Base-by-base conservation (phyloP, 2,797 vertebrate genomes). In the Macroramphosus scolopax region DNA sequence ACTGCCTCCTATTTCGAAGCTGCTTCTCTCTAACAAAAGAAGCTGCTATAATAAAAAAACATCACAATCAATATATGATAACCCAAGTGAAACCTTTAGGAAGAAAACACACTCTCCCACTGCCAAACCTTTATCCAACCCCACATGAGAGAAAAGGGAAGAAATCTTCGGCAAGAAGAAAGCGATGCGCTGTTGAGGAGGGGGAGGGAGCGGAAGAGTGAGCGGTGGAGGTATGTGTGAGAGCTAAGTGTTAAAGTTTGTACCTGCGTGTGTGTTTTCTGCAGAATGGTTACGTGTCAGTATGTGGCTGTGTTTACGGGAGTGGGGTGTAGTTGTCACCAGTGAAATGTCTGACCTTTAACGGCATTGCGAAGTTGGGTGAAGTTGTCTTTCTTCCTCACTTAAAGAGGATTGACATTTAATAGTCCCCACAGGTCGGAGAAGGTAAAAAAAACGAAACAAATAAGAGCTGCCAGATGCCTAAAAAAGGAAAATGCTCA, bases 401-500 rank as follows among this genome's bases (percentile, higher is more conserved):
- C 77, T 87, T 88, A 87, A 90, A 85, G 77, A 63, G 71, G 78
- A 85, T 55, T 85, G 89, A 88, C 87, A 90, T 91, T 87, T 86
- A 88, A 89, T 87, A 89, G 86, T 89, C 86, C 86, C 84, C 70
- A 77, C 63, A 83, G 88, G 85, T 89, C 88, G 82, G 73, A 74
- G 58, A 87, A 83, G 86, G 75, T 82, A 90, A 88, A 85, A 87
- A 90, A 91, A 78, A 86, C 80, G n/a, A n/a, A n/a, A n/a, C 81
- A 84, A 89, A 87, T 84, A 88, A 84, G 87, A 66, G 49, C 79
- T 85, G 80, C 72, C 72, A 75, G 73, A 63, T 47, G 52, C 52
- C 78, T 69, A 73, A 82, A 73, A 80, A 72, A 29, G 39, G 59
- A 77, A 72, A 75, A 60, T 39, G 50, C 45, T 44, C 38, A 31